A percentile compares a stretch with the other conserved stretches of the same genome.
Conservation (phyloP, 2,113 vertebrate species). For the Ranitomeya variabilis region DNA sequence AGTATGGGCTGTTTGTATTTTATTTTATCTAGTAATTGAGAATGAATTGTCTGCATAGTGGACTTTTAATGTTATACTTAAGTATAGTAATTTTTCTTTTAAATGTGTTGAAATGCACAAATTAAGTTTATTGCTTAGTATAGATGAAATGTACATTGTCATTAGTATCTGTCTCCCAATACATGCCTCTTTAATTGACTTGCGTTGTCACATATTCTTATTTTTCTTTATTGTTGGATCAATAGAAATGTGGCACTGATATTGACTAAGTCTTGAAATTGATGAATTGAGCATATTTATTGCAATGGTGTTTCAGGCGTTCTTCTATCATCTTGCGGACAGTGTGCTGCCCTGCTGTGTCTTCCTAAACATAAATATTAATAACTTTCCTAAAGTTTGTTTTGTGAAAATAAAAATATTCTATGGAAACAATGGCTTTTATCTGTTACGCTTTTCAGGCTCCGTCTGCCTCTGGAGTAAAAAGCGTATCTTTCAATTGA, state of each 20-base stretch:
- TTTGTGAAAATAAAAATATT: not conserved
- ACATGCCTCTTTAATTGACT: not conserved
- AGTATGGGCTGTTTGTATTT: no score
- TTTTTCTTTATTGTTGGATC: not conserved
- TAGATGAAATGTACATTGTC: not conserved
- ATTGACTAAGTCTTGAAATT: not conserved
- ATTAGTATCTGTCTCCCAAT: not conserved
- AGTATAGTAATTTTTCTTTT: no score
- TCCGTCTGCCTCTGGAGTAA: not conserved
- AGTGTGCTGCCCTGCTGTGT: not conserved
- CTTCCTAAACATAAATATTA: slow-evolving; percentile 18
- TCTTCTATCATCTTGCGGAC: not conserved
- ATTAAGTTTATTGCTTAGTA: not conserved
- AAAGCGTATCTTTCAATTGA: not conserved
- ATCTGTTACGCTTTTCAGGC: not conserved
- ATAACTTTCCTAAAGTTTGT: not conserved
- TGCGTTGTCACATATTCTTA: not conserved
- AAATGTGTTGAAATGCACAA: not conserved
- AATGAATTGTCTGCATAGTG: no score
- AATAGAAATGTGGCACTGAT: not conserved
- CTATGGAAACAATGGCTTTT: not conserved
- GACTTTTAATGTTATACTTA: no score
- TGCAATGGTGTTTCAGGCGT: not conserved
- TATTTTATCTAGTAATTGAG: no score
- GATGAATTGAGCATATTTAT: not conserved